Evolutionary conservation across 2,797 vertebrate species (phyloP).

Genomic region (Emys orbicularis): DNA sequence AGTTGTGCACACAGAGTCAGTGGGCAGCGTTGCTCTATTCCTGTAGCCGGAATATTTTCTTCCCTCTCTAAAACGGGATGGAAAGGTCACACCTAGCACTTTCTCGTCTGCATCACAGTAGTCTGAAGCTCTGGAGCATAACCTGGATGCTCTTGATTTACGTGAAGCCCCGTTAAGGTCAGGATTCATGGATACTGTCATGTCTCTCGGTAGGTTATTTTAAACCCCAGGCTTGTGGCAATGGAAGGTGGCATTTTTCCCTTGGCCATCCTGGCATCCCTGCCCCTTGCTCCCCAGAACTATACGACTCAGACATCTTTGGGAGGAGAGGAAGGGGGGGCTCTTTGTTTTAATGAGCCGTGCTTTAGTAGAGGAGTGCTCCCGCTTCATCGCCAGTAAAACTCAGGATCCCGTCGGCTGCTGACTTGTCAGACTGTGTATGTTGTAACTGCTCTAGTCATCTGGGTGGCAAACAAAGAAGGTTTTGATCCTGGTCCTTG

Average conservation of each 20-base stretch:
- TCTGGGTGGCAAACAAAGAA: not conserved
- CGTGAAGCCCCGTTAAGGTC: not conserved
- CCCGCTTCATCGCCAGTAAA: not conserved
- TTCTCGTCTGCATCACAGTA: not conserved
- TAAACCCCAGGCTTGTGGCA: not conserved
- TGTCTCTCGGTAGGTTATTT: not conserved
- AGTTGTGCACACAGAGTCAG: not conserved
- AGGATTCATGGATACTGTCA: not conserved
- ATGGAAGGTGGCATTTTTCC: not conserved
- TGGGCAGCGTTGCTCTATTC: not conserved
- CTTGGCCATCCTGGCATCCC: slow-evolving; percentile 33
- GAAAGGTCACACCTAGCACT: not conserved
- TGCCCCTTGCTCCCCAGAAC: not conserved
- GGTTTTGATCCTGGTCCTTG: not conserved
- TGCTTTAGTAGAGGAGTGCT: slow-evolving; percentile 41
- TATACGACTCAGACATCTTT: not conserved
- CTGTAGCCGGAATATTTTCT: not conserved
- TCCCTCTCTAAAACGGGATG: not conserved
- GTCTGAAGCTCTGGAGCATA: not conserved
- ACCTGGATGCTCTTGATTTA: not conserved
- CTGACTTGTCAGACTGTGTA: not conserved
- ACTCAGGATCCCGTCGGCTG: not conserved
- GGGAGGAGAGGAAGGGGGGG: not conserved
- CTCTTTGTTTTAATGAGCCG: slow-evolving; percentile 36
- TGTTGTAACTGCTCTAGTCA: not conserved